Conservation (phyloP, 2,797 vertebrate species). For the Lepus oiostolus region DNA sequence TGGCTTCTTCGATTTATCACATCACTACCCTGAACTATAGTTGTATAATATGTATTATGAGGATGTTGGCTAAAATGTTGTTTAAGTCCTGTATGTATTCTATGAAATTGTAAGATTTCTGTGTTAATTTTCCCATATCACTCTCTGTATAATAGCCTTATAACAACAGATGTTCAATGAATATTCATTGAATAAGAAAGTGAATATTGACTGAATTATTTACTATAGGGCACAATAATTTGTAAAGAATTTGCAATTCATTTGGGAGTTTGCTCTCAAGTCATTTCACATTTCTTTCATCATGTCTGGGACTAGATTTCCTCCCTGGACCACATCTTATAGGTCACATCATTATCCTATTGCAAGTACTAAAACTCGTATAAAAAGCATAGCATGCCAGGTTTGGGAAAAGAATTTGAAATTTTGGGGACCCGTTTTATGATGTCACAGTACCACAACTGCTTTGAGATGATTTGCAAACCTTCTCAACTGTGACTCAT, state of each 20-base stretch:
- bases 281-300: background rate
- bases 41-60: background rate
- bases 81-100: slow-evolving; percentile 2
- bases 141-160: background rate
- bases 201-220: background rate
- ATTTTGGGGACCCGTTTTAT: background rate
- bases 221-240: background rate
- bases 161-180: slow-evolving; percentile 3
- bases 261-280: background rate
- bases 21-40: background rate
- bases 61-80: background rate
- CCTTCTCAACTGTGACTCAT: background rate
- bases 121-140: background rate
- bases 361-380: background rate
- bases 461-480: slow-evolving; percentile 37
- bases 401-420: slow-evolving; percentile 37
- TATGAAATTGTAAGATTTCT: slow-evolving; percentile 35
- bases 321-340: background rate
- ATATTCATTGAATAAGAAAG: background rate
- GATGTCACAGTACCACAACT: background rate
- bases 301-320: background rate
- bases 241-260: background rate
- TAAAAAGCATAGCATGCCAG: background rate
- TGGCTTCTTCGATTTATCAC: background rate
- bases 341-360: background rate